These are phyloP conservation scores for Omphaloscelis lunosa DNA, from an alignment of 2,888 invertebrate genomes.

Conservation along the genomic window DNA sequence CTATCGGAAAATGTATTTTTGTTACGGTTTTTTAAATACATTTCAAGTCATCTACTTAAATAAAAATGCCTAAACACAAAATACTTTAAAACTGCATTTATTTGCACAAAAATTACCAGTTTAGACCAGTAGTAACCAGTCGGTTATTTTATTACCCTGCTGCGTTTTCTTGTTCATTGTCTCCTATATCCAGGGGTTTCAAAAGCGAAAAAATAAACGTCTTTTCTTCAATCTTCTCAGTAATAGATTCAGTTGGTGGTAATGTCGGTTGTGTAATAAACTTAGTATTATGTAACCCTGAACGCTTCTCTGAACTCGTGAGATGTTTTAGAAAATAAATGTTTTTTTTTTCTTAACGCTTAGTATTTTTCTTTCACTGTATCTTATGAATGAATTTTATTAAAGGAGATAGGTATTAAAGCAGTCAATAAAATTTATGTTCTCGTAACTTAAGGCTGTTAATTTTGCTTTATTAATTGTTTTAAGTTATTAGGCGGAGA, in stretches of 20 bases:
- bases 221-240: slow-evolving; percentile 48
- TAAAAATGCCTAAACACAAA: not conserved
- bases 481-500: slow-evolving; percentile 6
- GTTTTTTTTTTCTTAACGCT: slow-evolving; percentile 1
- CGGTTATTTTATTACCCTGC: slow-evolving; percentile 11
- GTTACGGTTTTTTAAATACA: not conserved
- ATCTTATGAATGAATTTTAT: not conserved
- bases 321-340: slow-evolving; percentile 24
- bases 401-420: not conserved
- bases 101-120: not conserved
- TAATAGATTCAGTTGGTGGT: slow-evolving; percentile 36
- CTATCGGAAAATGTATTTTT: not conserved
- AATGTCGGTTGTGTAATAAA: slow-evolving; percentile 29
- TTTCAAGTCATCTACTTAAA: not conserved
- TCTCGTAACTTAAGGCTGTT: not conserved
- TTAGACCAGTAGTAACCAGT: too few species aligned
- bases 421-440: not conserved
- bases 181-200: not conserved
- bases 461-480: slow-evolving; percentile 17
- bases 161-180: not conserved
- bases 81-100: not conserved
- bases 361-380: not conserved
- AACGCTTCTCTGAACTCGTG: not conserved
- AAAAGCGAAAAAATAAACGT: slow-evolving; percentile 30
- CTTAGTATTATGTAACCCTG: slow-evolving; percentile 18